Base-by-base conservation (phyloP, 1,140 invertebrate species). In the Heliconius hermathena region DNA sequence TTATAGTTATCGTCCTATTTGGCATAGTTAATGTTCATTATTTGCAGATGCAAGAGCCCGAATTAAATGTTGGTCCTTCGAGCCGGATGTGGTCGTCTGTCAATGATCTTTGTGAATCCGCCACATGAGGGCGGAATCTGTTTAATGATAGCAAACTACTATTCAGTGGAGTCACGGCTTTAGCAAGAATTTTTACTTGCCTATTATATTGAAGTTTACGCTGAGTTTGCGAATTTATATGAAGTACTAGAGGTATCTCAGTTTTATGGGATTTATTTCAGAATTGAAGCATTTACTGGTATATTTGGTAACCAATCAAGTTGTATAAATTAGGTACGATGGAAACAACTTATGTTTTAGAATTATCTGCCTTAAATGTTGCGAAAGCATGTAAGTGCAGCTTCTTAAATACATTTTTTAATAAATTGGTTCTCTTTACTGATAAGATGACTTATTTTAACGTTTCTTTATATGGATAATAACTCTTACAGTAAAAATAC, bases 11-110 rank as follows among this genome's bases (percentile, higher is more conserved):
- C 33, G 77, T 73, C 78, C 73, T 49, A 76, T 76, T 76, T 76
- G 70, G 66, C 71, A 80, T 49, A 80, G 78, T 80, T 76, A 60
- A 74, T 36, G 74, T 73, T 80, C 52, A 76, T 80, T 72, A 80
- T 80, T 79, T 79, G 73, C 78, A 46, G 41, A 13, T 46, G 41
- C 41, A 74, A 73, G 74, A 36, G 36, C 75, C 66, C 41, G 75
- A 66, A 75, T 75, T 66, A 66, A 60, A 38, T n/a, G 57, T 66
- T 66, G 54, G 66, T 70, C 75, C 60, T 52, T 71, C 41, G 75
- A 76, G 75, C 66, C 75, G 66, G 66, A 71, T 76, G 75, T 66
- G 60, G 75, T 76, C 75, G 41, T 71, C 60, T 41, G 60, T 66
- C 60, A 66, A 29, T 38, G 60, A 33, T 38, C 60, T 33, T 76